Base-by-base conservation (phyloP, 2,113 vertebrate species). In the Entomyzon cyanotis region DNA sequence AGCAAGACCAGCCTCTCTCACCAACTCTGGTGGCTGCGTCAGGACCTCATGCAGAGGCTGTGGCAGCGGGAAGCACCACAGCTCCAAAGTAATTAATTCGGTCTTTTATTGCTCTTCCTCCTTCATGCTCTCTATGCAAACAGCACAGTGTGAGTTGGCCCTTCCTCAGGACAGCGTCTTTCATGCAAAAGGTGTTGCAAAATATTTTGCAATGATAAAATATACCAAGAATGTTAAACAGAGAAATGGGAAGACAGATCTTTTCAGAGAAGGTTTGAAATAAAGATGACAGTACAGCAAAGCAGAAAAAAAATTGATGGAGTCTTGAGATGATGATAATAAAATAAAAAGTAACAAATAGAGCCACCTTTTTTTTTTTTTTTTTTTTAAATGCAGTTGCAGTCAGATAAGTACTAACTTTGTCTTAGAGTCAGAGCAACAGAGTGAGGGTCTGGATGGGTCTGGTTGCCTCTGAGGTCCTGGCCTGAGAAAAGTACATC, bases 101-200 rank as follows among this genome's bases (percentile, higher is more conserved):
- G 22, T 89, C 59, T 84, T 95, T 84, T 90, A 53, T 84, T 75
- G 68, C 76, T 80, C 76, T 86, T 80, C 69, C 52, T 92, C 21
- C 41, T 90, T 74, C 49, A 83, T 4, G 2, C 67, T 50, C 80
- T 64, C 56, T 87, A 37, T 62, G 85, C 69, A 94, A 90, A 58
- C 69, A 88, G 21, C 87, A 65, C 90, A 92, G 58, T 76, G 35
- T 87, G 89, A 93, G 59, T n/a, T 84, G 77, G 65, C 47, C 65
- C 49, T 92, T 90, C 53, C 84, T 84, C 50, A 68, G 83, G 90
- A 92, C 79, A 79, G 44, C 22, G n/a, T 62, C 64, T 82, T 95
- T 84, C 65, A 76, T 73, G 46, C 37, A 95, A 67, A 95, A 67
- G n/a, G 23, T 19, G 33, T 84, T 83, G 78, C 46, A 35, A 52